Percentiles rank a stretch among this genome's conserved stretches.
These are phyloP conservation scores for Brachionus angularis DNA, from an alignment of 1,140 invertebrate species.

Conservation along the genomic window DNA sequence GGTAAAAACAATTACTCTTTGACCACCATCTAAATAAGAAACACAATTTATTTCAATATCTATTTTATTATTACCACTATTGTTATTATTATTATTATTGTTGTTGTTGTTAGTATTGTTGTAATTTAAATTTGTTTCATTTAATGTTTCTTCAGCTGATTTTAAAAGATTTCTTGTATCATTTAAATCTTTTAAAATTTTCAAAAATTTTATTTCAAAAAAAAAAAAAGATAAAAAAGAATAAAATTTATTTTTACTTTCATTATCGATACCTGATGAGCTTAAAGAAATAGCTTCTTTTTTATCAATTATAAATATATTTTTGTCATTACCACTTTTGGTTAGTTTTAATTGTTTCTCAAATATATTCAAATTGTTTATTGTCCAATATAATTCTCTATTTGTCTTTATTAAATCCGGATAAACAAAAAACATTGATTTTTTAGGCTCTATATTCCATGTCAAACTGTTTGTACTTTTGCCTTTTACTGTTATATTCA, in stretches of 20 bases:
- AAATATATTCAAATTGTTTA: neutral
- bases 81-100: neutral
- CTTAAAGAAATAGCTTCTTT: neutral
- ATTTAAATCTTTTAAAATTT: too few species aligned
- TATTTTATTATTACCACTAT: neutral
- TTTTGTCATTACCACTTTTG: constrained; percentile 36
- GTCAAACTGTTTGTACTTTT: neutral
- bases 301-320: neutral
- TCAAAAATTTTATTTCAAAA: too few species aligned
- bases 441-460: constrained; percentile 28
- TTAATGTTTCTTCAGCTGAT: too few species aligned
- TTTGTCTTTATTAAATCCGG: neutral
- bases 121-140: neutral
- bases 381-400: constrained; percentile 14
- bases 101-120: neutral
- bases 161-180: too few species aligned
- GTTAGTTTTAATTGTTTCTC: constrained; percentile 3
- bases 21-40: constrained; percentile 70
- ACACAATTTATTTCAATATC: constrained; percentile 73
- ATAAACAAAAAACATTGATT: constrained; percentile 32
- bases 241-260: too few species aligned
- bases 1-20: constrained; percentile 73
- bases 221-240: too few species aligned
- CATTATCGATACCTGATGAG: neutral
- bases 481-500: neutral